Conservation (phyloP, 2,797 vertebrate genomes). For the Sphenodon punctatus region DNA sequence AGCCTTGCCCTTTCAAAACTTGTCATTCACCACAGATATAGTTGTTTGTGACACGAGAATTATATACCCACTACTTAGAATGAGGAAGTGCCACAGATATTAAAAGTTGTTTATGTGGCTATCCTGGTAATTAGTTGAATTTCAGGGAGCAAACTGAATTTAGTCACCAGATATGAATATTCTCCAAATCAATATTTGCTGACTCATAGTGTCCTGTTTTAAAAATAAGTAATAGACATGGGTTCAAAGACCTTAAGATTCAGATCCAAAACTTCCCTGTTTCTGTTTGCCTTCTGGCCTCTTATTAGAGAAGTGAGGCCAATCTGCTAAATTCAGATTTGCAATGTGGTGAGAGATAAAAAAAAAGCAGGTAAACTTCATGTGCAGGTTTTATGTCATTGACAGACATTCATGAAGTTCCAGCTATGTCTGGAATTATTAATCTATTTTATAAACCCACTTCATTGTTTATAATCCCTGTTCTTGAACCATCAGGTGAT, state of each 20-base stretch:
- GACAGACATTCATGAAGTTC: background rate
- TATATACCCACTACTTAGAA: background rate
- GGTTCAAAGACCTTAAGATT: background rate
- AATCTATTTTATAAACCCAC: background rate
- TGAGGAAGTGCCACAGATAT: background rate
- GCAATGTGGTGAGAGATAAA: background rate
- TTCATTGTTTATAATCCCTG: too few species aligned
- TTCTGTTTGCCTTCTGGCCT: too few species aligned
- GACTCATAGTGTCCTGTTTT: background rate
- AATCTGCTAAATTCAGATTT: background rate
- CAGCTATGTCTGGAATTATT: background rate
- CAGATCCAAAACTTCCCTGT: background rate
- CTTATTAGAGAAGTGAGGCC: background rate
- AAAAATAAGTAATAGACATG: background rate
- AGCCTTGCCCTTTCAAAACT: background rate
- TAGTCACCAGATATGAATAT: background rate
- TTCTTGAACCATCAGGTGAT: background rate
- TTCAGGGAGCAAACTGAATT: background rate
- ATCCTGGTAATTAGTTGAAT: background rate
- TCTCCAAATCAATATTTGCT: background rate
- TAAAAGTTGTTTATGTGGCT: background rate
- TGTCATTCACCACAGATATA: background rate
- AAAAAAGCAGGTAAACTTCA: background rate
- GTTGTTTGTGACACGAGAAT: background rate
- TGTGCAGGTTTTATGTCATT: background rate